phyloP scores from a whole-genome alignment of 2,113 vertebrate genomes.

The Chamaea fasciata region DNA sequence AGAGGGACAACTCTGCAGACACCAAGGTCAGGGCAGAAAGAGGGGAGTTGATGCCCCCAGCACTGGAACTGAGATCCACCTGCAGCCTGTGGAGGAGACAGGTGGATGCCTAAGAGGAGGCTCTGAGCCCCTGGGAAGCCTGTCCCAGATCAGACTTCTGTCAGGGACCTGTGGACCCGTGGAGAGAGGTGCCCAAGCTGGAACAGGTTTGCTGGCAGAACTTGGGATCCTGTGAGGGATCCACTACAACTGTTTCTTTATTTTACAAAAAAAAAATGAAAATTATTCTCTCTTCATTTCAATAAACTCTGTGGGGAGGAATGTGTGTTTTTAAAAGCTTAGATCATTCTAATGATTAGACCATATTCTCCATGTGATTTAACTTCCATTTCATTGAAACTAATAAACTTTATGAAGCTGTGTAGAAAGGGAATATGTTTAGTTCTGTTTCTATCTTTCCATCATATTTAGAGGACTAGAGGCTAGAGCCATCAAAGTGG shows the following conservation, averaged over 20 bases:
- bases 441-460: neutral
- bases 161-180: neutral
- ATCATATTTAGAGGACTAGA: neutral
- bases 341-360: neutral
- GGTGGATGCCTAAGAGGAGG: neutral
- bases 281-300: neutral
- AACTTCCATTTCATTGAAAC: neutral
- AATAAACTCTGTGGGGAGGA: neutral
- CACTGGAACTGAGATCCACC: neutral
- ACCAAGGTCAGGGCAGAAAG: neutral
- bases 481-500: neutral
- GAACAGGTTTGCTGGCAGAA: neutral
- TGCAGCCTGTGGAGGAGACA: rapidly evolving
- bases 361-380: neutral
- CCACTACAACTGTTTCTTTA: neutral
- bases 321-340: neutral
- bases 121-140: neutral
- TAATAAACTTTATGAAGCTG: neutral
- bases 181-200: neutral
- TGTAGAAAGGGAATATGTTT: neutral
- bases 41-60: neutral
- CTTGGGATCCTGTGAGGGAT: neutral
- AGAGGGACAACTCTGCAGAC: too few relatives aligned
- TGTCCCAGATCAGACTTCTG: neutral
- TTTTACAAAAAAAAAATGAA: neutral